Conservation (phyloP, 2,113 vertebrate species). For the Pelobates fuscus region DNA sequence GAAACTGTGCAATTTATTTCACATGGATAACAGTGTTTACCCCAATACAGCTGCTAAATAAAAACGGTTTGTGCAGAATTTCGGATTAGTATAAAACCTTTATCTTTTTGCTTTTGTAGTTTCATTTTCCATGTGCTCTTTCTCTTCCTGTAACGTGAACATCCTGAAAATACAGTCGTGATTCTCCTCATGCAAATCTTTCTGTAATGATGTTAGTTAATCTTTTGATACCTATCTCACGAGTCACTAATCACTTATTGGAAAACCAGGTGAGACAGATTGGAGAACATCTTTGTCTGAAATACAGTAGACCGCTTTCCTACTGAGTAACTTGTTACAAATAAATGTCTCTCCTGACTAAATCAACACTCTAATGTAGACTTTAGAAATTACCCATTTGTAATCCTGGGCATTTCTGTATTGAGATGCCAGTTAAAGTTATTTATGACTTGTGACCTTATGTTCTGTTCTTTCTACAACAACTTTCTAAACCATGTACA, state of each 20-base stretch:
- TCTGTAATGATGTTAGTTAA: constrained; percentile 26
- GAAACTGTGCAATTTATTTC: too few relatives aligned
- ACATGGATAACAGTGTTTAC: too few relatives aligned
- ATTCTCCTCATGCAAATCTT: constrained; percentile 10
- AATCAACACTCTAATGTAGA: not conserved
- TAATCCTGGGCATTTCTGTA: not conserved
- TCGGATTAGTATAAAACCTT: too few relatives aligned
- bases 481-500: too few relatives aligned
- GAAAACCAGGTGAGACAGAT: not conserved
- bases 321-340: not conserved
- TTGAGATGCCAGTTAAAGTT: not conserved
- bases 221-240: constrained; percentile 29
- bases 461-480: not conserved
- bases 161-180: not conserved
- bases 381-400: not conserved
- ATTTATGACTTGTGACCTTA: too few relatives aligned
- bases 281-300: constrained; percentile 12
- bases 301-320: constrained; percentile 11
- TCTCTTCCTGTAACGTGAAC: not conserved
- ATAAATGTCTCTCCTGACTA: constrained; percentile 13
- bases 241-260: constrained; percentile 19
- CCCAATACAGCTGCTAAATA: too few relatives aligned
- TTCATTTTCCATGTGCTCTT: too few relatives aligned
- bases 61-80: too few relatives aligned
- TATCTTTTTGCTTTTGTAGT: too few relatives aligned